Percentiles rank a stretch among this genome's conserved stretches.
These are phyloP conservation scores for Hirtodrosophila trivittata DNA, from an alignment of 2,888 invertebrate genomes.

Conservation along the genomic window DNA sequence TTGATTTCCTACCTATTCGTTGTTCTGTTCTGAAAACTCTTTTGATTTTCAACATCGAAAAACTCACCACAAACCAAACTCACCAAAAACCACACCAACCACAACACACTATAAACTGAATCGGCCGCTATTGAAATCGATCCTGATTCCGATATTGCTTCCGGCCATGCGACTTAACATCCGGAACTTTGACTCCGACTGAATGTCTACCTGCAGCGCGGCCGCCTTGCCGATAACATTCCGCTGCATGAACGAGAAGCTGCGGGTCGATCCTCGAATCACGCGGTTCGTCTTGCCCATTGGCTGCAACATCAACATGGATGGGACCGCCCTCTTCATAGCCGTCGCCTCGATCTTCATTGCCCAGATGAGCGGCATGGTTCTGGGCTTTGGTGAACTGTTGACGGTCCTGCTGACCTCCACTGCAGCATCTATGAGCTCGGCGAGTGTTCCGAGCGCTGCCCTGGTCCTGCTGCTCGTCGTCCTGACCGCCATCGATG, in stretches of 20 bases:
- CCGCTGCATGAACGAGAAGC: constrained; percentile 92
- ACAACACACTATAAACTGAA: constrained; percentile 21
- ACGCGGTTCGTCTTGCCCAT: constrained; percentile 95
- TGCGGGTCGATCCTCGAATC: constrained; percentile 91
- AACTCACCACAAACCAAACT: constrained; percentile 37
- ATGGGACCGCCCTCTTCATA: constrained; percentile 94
- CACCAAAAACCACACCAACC: constrained; percentile 22
- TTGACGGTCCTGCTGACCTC: constrained; percentile 93
- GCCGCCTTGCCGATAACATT: constrained; percentile 95
- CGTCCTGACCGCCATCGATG: constrained; percentile 92
- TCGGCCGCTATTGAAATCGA: background rate
- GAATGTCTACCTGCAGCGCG: constrained; percentile 85
- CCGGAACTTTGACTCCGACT: too few relatives aligned
- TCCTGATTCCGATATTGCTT: constrained; percentile 22
- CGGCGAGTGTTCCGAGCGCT: constrained; percentile 94
- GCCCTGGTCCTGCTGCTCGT: constrained; percentile 92
- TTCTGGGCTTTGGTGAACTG: constrained; percentile 91
- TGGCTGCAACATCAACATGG: constrained; percentile 97
- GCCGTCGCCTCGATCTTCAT: constrained; percentile 94
- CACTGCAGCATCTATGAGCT: constrained; percentile 94
- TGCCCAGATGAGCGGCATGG: constrained; percentile 93
- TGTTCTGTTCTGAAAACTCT: constrained; percentile 47
- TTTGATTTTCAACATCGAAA: constrained; percentile 54
- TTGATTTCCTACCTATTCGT: constrained; percentile 57
- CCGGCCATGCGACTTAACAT: constrained; percentile 9